Conservation (phyloP, 2,113 vertebrate species). For the Genyomyrus donnyi region DNA sequence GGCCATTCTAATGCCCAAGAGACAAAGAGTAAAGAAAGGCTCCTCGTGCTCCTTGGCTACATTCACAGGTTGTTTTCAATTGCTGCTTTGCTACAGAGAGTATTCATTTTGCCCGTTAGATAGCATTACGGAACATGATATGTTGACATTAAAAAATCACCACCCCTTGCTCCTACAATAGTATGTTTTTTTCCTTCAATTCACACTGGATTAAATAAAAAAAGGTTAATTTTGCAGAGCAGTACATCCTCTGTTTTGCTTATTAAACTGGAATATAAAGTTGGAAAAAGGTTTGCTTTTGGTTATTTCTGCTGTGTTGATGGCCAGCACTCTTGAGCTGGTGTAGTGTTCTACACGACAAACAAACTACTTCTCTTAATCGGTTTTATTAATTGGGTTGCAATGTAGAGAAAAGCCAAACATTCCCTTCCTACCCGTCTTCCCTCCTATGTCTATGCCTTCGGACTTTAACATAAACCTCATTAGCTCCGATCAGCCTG, state of each 20-base stretch:
- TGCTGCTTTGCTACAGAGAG: slow-evolving; percentile 37
- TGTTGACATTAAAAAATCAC: slow-evolving; percentile 86
- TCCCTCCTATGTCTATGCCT: slow-evolving; percentile 82
- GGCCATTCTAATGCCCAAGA: slow-evolving; percentile 29
- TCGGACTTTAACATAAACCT: slow-evolving; percentile 89
- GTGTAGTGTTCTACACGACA: slow-evolving; percentile 56
- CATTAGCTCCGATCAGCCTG: slow-evolving; percentile 72
- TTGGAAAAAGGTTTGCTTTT: slow-evolving; percentile 62
- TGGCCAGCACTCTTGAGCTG: slow-evolving; percentile 42
- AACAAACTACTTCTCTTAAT: slow-evolving; percentile 68
- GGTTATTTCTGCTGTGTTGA: slow-evolving; percentile 54
- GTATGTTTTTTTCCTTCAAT: slow-evolving; percentile 68
- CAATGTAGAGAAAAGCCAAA: slow-evolving; percentile 89
- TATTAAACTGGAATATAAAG: slow-evolving; percentile 80
- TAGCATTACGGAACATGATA: slow-evolving; percentile 65
- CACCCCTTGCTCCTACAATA: slow-evolving; percentile 62
- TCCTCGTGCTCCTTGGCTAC: slow-evolving; percentile 40
- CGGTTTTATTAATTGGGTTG: slow-evolving; percentile 92
- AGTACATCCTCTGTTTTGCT: slow-evolving; percentile 77
- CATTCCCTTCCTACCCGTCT: slow-evolving; percentile 86
- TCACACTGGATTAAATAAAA: slow-evolving; percentile 82
- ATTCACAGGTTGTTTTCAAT: slow-evolving; percentile 50
- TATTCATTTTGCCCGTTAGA: slow-evolving; percentile 51
- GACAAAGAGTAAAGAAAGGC: slow-evolving; percentile 31
- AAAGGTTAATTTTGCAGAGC: slow-evolving; percentile 91